Percentiles rank a stretch among this genome's conserved stretches.
Conservation (phyloP, 2,113 vertebrate genomes). For the Canis aureus region DNA sequence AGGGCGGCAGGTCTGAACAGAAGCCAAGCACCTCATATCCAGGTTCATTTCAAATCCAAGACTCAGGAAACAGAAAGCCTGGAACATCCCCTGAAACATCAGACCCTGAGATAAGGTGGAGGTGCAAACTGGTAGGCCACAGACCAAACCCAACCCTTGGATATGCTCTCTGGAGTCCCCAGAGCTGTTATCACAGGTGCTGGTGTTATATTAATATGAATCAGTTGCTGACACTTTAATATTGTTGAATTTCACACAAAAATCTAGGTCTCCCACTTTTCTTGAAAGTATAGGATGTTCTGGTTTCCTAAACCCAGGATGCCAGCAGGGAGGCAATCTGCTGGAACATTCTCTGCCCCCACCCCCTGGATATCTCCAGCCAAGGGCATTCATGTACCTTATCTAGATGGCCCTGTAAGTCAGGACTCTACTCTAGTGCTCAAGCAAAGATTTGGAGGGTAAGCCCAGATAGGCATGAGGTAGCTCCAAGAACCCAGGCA, state of each 20-base stretch:
- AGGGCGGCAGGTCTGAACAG: neutral
- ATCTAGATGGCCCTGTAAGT: neutral
- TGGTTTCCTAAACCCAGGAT: neutral
- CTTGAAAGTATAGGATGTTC: neutral
- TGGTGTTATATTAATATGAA: neutral
- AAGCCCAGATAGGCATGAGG: neutral
- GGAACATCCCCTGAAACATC: neutral
- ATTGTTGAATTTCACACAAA: neutral
- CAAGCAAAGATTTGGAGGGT: neutral
- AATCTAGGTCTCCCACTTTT: neutral
- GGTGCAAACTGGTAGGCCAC: neutral
- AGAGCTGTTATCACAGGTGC: neutral
- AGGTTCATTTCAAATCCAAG: neutral
- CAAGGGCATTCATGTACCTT: neutral
- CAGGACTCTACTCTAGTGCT: neutral
- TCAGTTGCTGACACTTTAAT: neutral
- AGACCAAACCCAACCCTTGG: neutral
- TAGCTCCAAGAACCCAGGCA: neutral
- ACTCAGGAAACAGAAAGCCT: neutral
- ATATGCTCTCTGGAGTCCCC: neutral
- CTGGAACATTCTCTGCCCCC: neutral
- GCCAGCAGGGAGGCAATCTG: neutral
- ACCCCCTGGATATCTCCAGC: neutral
- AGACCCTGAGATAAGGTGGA: neutral
- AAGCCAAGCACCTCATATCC: accelerated